These are phyloP conservation scores for Bolinopsis microptera DNA, from an alignment of 37 sponge, comb jelly and placozoan species.

Conservation along the genomic window DNA sequence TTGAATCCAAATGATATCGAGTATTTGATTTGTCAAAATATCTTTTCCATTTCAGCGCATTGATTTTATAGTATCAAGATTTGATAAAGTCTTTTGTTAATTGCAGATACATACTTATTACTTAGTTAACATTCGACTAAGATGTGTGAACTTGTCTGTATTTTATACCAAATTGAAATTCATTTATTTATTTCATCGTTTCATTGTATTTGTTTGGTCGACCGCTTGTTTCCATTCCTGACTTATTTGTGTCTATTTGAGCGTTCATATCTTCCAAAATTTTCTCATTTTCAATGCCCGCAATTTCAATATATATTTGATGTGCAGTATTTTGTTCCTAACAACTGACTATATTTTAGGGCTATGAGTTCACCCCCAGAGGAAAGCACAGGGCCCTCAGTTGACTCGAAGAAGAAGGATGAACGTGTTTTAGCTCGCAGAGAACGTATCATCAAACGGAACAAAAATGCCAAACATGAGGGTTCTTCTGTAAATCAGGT, in stretches of 20 bases:
- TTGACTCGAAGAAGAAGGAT: constrained; percentile 73
- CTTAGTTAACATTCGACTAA: neutral
- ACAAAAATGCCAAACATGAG: constrained; percentile 57
- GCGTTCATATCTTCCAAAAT: no score
- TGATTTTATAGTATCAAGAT: neutral
- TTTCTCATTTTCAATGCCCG: no score
- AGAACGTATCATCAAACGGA: constrained; percentile 69
- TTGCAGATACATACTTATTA: neutral
- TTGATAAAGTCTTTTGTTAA: neutral
- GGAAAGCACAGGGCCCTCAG: constrained; percentile 65
- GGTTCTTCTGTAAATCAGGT: constrained; percentile 44
- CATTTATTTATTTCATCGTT: neutral
- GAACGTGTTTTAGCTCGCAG: constrained; percentile 82
- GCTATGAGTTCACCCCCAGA: constrained; percentile 17
- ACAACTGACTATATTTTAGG: no score
- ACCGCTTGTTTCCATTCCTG: no score
- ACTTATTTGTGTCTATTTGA: no score
- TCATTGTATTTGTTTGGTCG: neutral
- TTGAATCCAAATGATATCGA: no score
- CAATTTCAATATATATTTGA: no score
- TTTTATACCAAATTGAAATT: neutral
- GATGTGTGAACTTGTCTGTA: neutral
- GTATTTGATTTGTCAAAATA: no score
- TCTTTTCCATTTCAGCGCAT: neutral
- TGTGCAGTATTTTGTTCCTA: no score